Conservation (phyloP, 2,888 invertebrate genomes). For the Ctenicera cuprea region DNA sequence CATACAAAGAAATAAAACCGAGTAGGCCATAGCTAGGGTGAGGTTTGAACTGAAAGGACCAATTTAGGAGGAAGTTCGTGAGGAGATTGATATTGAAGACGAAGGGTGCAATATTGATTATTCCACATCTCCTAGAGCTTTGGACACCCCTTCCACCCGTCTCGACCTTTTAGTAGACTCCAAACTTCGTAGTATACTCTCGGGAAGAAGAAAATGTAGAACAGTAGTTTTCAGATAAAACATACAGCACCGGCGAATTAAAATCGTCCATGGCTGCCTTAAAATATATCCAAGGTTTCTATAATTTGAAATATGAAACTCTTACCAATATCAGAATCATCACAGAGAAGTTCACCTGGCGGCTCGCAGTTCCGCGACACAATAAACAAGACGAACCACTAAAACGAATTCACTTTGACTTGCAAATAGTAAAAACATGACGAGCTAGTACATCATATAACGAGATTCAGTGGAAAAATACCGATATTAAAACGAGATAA, state of each 20-base stretch:
- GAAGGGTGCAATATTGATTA: slow-evolving; percentile 70
- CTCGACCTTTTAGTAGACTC: slow-evolving; percentile 42
- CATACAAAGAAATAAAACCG: neutral
- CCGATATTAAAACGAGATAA: slow-evolving; percentile 41
- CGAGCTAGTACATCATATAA: slow-evolving; percentile 18
- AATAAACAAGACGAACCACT: neutral
- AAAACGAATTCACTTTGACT: slow-evolving; percentile 8
- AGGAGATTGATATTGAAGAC: slow-evolving; percentile 57
- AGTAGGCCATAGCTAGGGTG: slow-evolving; percentile 11
- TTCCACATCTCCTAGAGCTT: slow-evolving; percentile 64
- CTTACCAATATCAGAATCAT: slow-evolving; percentile 34
- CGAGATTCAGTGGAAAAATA: slow-evolving; percentile 37
- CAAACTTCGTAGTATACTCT: slow-evolving; percentile 34
- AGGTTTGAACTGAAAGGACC: slow-evolving; percentile 35
- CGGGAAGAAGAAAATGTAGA: slow-evolving; percentile 18
- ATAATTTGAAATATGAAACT: neutral
- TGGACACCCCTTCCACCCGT: slow-evolving; percentile 54
- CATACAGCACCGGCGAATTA: neutral
- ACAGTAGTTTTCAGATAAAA: neutral
- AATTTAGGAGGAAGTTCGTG: slow-evolving; percentile 43
- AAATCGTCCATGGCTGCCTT: neutral
- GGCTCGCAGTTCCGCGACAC: neutral
- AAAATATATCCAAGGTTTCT: neutral
- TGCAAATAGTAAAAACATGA: slow-evolving; percentile 30
- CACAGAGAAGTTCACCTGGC: slow-evolving; percentile 4